Conservation (phyloP, 2,113 vertebrate species). For the Condylura cristata region DNA sequence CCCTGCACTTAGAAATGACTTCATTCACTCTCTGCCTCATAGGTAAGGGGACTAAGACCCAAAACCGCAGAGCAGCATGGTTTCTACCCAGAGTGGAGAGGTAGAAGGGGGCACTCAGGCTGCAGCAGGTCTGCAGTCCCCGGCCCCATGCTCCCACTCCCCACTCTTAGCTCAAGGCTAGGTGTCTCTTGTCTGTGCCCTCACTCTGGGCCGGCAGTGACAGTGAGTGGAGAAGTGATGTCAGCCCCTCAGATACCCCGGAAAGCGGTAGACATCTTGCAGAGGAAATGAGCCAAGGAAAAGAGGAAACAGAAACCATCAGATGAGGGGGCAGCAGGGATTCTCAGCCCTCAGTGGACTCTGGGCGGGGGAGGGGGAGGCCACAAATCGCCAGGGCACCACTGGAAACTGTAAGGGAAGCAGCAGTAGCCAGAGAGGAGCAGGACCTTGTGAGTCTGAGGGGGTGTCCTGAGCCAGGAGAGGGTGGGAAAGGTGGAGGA, state of each 20-base stretch:
- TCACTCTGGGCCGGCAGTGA: neutral
- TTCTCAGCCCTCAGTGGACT: neutral
- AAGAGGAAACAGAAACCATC: neutral
- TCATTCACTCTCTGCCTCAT: neutral
- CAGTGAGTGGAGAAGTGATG: neutral
- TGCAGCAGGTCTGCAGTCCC: no score
- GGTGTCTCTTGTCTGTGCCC: neutral
- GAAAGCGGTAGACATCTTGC: neutral
- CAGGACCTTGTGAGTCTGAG: neutral
- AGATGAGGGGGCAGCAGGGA: no score
- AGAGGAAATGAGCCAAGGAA: neutral
- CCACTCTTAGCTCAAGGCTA: neutral
- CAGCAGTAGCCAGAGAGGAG: neutral
- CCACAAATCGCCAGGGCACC: neutral
- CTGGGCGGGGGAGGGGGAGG: neutral
- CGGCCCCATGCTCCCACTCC: neutral
- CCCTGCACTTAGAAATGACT: neutral
- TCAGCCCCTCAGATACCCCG: neutral
- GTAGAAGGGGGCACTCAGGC: no score
- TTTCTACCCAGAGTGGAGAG: neutral
- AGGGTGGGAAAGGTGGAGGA: slow-evolving; percentile 40
- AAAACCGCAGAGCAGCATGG: neutral
- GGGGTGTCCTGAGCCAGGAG: slow-evolving; percentile 51
- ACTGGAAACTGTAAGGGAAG: neutral
- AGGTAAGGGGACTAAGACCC: neutral